Evolutionary conservation across 2,113 vertebrate genomes (phyloP), one percentile per base, ranked within the genome.

Genomic region (Istiophorus platypterus): DNA sequence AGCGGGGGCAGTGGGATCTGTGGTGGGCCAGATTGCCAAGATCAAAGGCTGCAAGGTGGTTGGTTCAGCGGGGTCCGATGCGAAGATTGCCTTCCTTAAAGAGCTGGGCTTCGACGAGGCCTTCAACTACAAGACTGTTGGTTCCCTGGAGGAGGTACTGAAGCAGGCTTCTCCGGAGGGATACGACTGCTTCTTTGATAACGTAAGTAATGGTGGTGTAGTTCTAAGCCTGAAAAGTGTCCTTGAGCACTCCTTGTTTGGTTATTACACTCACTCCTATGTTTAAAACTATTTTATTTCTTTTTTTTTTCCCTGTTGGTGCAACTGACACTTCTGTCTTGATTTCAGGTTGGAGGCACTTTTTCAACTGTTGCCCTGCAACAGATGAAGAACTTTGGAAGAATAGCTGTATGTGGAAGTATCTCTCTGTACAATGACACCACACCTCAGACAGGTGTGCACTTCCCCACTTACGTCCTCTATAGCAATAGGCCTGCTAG

Each of bases 151-250:
- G 78, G 94, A 97, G 90, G 89, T 95, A 0, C 89, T 98, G 91
- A 93, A 2, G 72, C 92, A 94, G 37, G 97, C 96, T 5, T 95
- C 96, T 76, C 96, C 96, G 0, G 93, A 94, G 3, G 97, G 97
- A 84, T 98, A 97, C 0, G 95, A 97, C 91, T 97, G 97, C 84
- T 96, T 95, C 85, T 98, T 98, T 91, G 97, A 98, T 69, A 98
- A 97, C 12, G 97, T 97, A 91, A 84, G 77, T 17, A 15, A 1
- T 5, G 2, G 9, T 45, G 65, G 22, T 31, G 29, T 15, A 39
- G 12, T 22, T 42, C 8, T 2, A 11, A 20, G 24, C 1, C 11
- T 2, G 5, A 3, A 10, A 29, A 78, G 4, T 29, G 13, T 37
- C 59, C 2, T 20, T 17, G 2, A 27, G 11, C 0, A 1, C 57